phyloP scores from a whole-genome alignment of 2,797 vertebrate genomes.

The Bradypus variegatus region DNA sequence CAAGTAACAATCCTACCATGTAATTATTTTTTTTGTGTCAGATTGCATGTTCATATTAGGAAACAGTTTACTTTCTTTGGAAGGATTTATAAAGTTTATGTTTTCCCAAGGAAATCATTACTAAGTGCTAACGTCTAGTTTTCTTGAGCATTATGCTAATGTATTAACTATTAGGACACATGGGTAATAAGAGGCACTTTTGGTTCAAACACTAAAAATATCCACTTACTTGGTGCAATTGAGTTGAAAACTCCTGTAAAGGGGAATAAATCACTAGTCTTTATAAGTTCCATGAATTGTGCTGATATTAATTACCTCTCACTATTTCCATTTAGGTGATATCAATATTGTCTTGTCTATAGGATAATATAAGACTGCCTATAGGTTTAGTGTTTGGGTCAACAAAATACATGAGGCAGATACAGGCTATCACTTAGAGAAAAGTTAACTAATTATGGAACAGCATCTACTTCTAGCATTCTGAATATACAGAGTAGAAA shows the following conservation, averaged over 20 bases:
- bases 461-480: background rate
- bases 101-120: background rate
- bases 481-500: background rate
- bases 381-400: background rate
- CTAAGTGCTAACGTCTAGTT: background rate
- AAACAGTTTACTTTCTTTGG: background rate
- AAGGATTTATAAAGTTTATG: background rate
- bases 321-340: background rate
- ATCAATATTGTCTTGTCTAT: background rate
- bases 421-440: background rate
- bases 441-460: background rate
- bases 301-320: background rate
- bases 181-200: background rate
- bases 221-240: too few relatives aligned
- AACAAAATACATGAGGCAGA: background rate
- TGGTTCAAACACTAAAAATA: background rate
- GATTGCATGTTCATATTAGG: background rate
- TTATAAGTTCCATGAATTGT: background rate
- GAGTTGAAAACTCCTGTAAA: background rate
- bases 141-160: background rate
- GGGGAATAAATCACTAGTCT: background rate
- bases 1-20: too few relatives aligned
- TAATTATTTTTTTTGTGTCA: background rate
- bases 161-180: background rate
- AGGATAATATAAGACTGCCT: too few relatives aligned